Percentiles rank a stretch among this genome's conserved stretches.
Conservation (phyloP, 2,113 vertebrate species). For the Meleagris gallopavo region DNA sequence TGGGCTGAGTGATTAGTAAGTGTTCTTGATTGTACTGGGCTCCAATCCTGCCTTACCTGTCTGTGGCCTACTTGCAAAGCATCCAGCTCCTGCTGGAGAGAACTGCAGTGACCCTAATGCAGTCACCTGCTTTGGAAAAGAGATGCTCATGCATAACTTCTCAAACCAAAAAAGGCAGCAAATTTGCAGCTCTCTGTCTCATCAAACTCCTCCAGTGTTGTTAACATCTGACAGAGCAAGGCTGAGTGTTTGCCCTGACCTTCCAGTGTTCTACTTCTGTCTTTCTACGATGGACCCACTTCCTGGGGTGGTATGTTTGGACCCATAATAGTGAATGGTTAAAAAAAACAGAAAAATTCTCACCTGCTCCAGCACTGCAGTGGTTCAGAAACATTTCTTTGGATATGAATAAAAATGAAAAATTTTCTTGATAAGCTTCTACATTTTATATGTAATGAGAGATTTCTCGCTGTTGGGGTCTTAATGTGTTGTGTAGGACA, state of each 20-base stretch:
- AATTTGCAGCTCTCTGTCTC: neutral
- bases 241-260: neutral
- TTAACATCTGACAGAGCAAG: neutral
- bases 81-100: neutral
- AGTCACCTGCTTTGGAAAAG: neutral
- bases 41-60: neutral
- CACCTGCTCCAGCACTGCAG: neutral
- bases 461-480: neutral
- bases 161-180: neutral
- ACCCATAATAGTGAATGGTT: neutral
- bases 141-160: neutral
- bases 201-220: neutral
- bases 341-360: neutral
- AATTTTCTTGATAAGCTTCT: neutral
- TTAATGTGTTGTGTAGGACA: neutral
- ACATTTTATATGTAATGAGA: neutral
- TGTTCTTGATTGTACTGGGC: neutral
- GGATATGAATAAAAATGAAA: neutral
- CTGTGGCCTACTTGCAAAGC: neutral
- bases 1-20: neutral
- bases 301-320: neutral
- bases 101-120: neutral
- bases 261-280: neutral
- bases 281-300: neutral
- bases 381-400: neutral